These are phyloP conservation scores for Drosophila tani DNA, from an alignment of 1,140 invertebrate genomes.

Conservation along the genomic window DNA sequence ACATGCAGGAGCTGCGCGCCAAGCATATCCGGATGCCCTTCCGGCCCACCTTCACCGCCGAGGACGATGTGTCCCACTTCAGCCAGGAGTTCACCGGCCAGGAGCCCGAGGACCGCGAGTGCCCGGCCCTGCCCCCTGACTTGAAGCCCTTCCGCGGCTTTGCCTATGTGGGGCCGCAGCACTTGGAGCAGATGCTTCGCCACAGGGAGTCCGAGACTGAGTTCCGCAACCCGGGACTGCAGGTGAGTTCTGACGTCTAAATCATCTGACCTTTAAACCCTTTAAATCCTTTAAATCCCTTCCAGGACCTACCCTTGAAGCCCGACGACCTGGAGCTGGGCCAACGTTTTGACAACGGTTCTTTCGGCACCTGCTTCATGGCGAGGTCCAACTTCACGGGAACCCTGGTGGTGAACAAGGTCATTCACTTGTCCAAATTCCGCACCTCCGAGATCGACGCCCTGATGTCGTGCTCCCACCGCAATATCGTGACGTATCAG, in stretches of 20 bases:
- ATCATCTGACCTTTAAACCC: no score
- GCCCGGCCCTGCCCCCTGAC: conserved; percentile 92
- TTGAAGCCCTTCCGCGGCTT: conserved; percentile 96
- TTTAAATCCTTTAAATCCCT: neutral
- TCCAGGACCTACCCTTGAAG: conserved; percentile 51
- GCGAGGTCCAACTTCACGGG: conserved; percentile 48
- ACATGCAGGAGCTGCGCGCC: conserved; percentile 91
- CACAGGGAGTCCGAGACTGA: conserved; percentile 59
- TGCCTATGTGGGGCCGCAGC: conserved; percentile 97
- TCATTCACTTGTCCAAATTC: conserved; percentile 89
- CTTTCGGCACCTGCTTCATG: conserved; percentile 68
- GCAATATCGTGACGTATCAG: conserved; percentile 94
- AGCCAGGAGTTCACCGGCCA: conserved; percentile 97
- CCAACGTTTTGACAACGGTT: conserved; percentile 33
- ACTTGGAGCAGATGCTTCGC: conserved; percentile 61
- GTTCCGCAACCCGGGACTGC: conserved; percentile 60
- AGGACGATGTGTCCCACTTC: conserved; percentile 97
- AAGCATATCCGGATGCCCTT: conserved; percentile 93
- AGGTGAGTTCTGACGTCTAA: no score
- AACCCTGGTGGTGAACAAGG: conserved; percentile 87
- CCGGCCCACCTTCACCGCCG: conserved; percentile 91
- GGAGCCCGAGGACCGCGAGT: conserved; percentile 94
- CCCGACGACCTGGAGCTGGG: conserved; percentile 65
- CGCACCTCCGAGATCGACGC: conserved; percentile 74
- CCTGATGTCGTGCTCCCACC: conserved; percentile 86